Evolutionary conservation across 2,888 invertebrate species (phyloP).

Genomic region (Spilosoma lubricipeda): DNA sequence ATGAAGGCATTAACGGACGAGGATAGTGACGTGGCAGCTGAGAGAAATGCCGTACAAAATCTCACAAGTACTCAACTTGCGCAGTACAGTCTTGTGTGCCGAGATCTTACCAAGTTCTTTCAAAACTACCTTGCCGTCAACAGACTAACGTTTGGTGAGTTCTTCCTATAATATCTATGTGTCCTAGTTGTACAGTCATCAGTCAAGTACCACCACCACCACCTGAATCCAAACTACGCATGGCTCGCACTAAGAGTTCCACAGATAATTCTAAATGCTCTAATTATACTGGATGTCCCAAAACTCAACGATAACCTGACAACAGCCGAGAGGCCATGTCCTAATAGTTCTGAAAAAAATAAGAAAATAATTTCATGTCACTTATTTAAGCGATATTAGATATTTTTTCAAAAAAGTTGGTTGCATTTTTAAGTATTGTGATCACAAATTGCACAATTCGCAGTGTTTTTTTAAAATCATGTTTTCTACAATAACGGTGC

Average conservation of each 20-base stretch:
- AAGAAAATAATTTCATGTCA: too few species aligned
- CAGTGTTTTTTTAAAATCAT: too few species aligned
- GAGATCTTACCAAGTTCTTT: conserved; percentile 91
- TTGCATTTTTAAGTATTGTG: too few species aligned
- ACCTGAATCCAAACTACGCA: neutral
- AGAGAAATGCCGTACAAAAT: conserved; percentile 79
- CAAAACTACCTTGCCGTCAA: conserved; percentile 91
- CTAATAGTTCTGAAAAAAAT: too few species aligned
- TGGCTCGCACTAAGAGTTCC: neutral
- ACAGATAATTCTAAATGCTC: too few species aligned
- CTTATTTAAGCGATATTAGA: too few species aligned
- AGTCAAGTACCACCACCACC: neutral
- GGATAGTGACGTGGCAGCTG: conserved; percentile 87
- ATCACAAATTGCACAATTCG: too few species aligned
- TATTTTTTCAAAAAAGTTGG: too few species aligned
- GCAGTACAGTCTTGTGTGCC: conserved; percentile 86
- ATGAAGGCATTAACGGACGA: conserved; percentile 66
- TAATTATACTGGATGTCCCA: too few species aligned
- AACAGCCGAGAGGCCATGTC: too few species aligned
- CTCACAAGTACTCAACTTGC: conserved; percentile 71
- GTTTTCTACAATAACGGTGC: too few species aligned
- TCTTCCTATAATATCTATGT: neutral
- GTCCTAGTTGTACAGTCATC: neutral
- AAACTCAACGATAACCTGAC: too few species aligned
- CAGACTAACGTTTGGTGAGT: conserved; percentile 86